Base-by-base conservation (phyloP, 2,888 invertebrate genomes). In the Palloptera scutellata region DNA sequence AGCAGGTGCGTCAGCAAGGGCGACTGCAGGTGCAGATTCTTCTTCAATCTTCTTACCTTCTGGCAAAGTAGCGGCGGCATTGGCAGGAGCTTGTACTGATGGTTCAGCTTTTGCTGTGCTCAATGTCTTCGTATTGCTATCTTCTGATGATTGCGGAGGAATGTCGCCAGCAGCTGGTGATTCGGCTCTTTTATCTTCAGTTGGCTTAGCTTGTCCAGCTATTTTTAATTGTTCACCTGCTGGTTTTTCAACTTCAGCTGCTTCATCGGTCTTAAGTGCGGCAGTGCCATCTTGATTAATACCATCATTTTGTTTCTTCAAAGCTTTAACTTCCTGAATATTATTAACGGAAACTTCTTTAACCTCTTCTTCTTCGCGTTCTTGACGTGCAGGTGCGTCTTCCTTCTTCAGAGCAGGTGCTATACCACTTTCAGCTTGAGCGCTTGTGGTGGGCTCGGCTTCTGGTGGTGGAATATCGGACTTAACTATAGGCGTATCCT, bases 11-110 rank as follows among this genome's bases (percentile, higher is more conserved):
- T 70, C 67, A 68, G 72, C 68, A 30, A 71, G 74, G 45, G 68
- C 58, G 81, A 86, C 74, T 81, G 86, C 62, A 81, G 74, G 74
- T 85, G 87, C 81, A 83, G 86, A 75, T 84, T 86, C 75, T 83
- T 79, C 76, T 59, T 75, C 74, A 61, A 75, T 73, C 73, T 78
- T 76, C 69, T 76, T 77, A 68, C 72, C 71, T 68, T 77, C 86
- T 79, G 77, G 74, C 85, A 84, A 74, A 53, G 70, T 69, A 1
- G 86, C 86, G 30, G 81, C 53, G 19, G 67, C 66, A 61, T 70
- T 70, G 9, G 70, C 64, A 5, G 61, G 61, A 15, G 68, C 66
- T 64, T 70, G 69, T 55, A 69, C 68, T 41, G 65, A 20, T 48
- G 53, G 60, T 12, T 60, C 66, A 9, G 17, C 42, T 53, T 66